phyloP scores from a whole-genome alignment of 1,140 invertebrate genomes.

The Drosophila repletoides region DNA sequence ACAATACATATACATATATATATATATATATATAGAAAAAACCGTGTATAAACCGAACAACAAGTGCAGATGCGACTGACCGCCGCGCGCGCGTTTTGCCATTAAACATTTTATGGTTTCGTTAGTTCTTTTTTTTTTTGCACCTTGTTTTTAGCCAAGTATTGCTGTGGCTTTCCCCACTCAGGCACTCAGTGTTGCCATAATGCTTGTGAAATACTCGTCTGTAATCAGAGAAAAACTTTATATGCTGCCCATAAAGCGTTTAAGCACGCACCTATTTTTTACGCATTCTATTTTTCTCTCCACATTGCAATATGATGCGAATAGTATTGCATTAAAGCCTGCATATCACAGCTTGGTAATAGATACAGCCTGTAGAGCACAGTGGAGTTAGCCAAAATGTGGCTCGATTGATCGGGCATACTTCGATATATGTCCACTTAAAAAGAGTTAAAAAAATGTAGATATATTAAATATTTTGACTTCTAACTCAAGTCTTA shows the following conservation, averaged over 20 bases:
- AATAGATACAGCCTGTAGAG: not conserved
- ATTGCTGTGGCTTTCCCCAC: not conserved
- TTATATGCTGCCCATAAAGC: not conserved
- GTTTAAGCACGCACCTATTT: conserved; percentile 9
- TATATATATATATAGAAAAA: conserved; percentile 1
- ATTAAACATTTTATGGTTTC: conserved; percentile 46
- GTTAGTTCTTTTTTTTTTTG: conserved; percentile 16
- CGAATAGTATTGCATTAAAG: not conserved
- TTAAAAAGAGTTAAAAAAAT: no score
- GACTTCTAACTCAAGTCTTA: no score
- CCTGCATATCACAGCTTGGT: not conserved
- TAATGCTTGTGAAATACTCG: not conserved
- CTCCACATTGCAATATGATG: not conserved
- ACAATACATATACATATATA: no score
- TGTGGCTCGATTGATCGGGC: no score
- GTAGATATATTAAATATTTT: no score
- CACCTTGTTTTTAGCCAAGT: conserved; percentile 8
- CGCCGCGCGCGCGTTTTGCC: conserved; percentile 29
- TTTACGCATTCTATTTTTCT: not conserved
- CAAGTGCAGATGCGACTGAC: conserved; percentile 34
- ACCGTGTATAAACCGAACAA: not conserved
- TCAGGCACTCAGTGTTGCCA: not conserved
- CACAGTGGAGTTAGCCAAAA: not conserved
- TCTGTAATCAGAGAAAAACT: not conserved
- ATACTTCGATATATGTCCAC: no score